Evolutionary conservation across 30 jellyfish, hydroid and myxozoan genomes (phyloP), one percentile per base, ranked within the genome.

Genomic region (Aurelia sp.): DNA sequence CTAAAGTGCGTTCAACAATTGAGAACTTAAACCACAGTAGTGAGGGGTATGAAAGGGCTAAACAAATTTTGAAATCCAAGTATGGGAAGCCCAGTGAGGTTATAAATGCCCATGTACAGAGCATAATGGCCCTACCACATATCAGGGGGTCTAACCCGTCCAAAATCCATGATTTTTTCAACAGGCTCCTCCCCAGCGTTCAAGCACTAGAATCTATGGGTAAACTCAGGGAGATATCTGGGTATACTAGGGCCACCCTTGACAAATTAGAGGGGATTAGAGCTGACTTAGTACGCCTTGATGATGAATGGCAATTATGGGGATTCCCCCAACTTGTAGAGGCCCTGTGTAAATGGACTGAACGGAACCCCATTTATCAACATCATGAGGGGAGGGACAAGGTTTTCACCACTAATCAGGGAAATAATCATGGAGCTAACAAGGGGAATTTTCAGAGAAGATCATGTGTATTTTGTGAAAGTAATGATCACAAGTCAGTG

Each of bases 161-260:
- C 79, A 71, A 60, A 52, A 58, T 73, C 17, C 84, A 85, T 60
- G 66, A 74, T 18, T 85, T 73, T 57, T 63, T 73, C 35, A 55
- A 63, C 40, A 76, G 66, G 31, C 50, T 85, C 17, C 71, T 74
- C 30, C 63, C 75, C 48, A 70, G 71, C 62, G 92, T 89, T 35
- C 97, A 79, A 73, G 84, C 97, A 31, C 71, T 89, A 62, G 92
- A 79, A 55, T 64, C 92, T 18, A 70, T 89, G 92, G 89, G 92
- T 17, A 81, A 89, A 51, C 71, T 89, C 55, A 79, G 67, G 21
- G 81, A 64, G 57, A 73, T 79, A 11, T 40, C 50, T 22, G 92
- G 97, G 44, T 81, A 69, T 58, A 85, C 72, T 18, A 31, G 92
- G 47, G 35, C 69, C 17, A 55, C 87, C 51, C 76, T 89, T 65